Percentiles rank a stretch among this genome's conserved stretches.
phyloP scores from a whole-genome alignment of 2,888 invertebrate species.

The Caenorhabditis sp. region DNA sequence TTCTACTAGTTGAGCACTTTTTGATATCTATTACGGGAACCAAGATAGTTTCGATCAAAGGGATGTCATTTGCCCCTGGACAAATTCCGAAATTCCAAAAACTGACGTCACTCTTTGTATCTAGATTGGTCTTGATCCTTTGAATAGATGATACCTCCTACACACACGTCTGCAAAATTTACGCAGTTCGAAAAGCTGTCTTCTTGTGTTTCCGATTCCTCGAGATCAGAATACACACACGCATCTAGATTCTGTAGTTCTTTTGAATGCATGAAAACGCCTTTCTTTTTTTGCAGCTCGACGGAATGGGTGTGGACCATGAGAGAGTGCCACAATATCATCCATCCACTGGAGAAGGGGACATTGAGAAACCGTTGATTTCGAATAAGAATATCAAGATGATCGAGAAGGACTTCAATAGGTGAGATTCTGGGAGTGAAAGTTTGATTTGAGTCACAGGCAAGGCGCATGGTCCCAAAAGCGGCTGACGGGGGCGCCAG shows the following conservation, averaged over 20 bases:
- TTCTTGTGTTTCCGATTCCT: neutral
- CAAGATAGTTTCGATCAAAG: no score
- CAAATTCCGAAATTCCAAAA: neutral
- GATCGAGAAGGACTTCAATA: conserved; percentile 60
- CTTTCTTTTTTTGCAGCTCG: conserved; percentile 20
- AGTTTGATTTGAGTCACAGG: no score
- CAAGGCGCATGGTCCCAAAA: no score
- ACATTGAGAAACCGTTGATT: conserved; percentile 39
- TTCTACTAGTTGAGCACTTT: no score
- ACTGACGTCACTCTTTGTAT: neutral
- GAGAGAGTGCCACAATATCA: conserved; percentile 33
- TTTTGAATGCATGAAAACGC: no score
- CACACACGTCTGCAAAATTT: neutral
- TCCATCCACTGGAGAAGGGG: conserved; percentile 1
- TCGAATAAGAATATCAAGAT: conserved; percentile 44
- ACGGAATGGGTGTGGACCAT: conserved; percentile 49
- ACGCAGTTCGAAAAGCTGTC: neutral
- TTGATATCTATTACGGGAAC: no score
- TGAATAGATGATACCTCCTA: neutral
- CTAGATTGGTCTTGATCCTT: neutral
- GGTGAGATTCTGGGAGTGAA: conserved; percentile 7
- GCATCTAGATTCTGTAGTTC: no score
- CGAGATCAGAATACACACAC: no score
- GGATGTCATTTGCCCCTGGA: no score
- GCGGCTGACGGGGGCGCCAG: no score